Evolutionary conservation across 2,888 invertebrate species (phyloP), one percentile per base, ranked within the genome.

Genomic region (Tuta absoluta): DNA sequence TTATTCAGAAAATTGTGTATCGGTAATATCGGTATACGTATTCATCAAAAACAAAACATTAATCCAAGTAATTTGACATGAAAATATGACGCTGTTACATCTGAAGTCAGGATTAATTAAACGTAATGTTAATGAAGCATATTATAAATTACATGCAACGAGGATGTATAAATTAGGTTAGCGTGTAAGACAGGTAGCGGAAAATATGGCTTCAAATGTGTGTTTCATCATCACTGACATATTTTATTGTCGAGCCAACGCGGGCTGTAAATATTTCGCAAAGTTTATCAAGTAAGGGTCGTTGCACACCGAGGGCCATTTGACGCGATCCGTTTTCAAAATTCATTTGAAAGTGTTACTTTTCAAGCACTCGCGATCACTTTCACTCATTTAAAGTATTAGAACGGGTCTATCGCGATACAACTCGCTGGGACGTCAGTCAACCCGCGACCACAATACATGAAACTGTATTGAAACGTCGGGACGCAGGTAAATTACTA

Each of bases 61-160:
- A 51, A 62, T 63, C 11, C 17, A 63, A 17, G 7, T 38, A 37
- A 62, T 58, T 59, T 38, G 59, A 63, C 63, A 28, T 59, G 19
- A 61, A 61, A 64, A 64, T 64, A 64, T 61, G 63, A 33, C 28
- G 41, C 56, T 56, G 24, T 58, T 58, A 63, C 8, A 48, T 58
- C 48, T 58, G 57, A 48, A 56, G 45, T 58, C 17, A 23, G 45
- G 63, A 63, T 63, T 57, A 63, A 63, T 63, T 45, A 63, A 17
- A 21, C 33, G 23, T 48, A 58, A 57, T 56, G 38, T n/a, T 48
- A 63, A 58, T 57, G 57, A 57, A 24, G 28, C 17, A 33, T 11
- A 24, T 63, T 48, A 63, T 63, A 63, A 63, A 63, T 58, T 58
- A 49, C 28, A 11, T 61, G n/a, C 23, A 58, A 60, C 41, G 59